Evolutionary conservation across 1,140 invertebrate genomes (phyloP), one percentile per base, ranked within the genome.

Genomic region (Cydia amplana): DNA sequence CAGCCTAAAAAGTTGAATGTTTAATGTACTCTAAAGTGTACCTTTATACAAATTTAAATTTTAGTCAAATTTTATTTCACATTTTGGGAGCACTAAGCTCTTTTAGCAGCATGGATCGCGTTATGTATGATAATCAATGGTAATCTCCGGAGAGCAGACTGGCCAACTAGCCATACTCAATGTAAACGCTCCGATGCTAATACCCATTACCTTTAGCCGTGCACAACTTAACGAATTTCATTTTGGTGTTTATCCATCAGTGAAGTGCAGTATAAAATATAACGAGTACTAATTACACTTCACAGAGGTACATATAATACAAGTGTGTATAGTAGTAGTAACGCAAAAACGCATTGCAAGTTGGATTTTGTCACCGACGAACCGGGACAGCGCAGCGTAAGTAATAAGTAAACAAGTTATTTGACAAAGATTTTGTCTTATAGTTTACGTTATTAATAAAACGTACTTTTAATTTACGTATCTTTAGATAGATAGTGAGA

Each of bases 401-500:
- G 3, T 28, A 28, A 28, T 28, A 28, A 28, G 28, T 28, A 28
- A 28, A 28, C 4, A 28, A 28, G 28, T 28, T 28, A 28, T 28
- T 28, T 2, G 4, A 28, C 25, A 28, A 28, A 28, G 3, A 28
- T 28, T 4, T 28, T 28, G 28, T 4, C 28, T 28, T 28, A 28
- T 1, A 28, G 4, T 2, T 28, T 28, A 28, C 28, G 3, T 28
- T 28, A 4, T 28, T 28, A 28, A 28, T 28, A 28, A 28, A 28
- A 28, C 28, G 36, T 9, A 10, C 36, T 40, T 40, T 40, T 40
- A 40, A 40, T 40, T 40, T 40, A 40, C 36, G 36, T 40, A 7
- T 60, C 55, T 20, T 60, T 6, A 60, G 51, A 70, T 75, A 73
- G 43, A 75, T 64, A 73, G 25, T 18, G 51, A 76, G 43, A 65